Conservation (phyloP, 1,140 invertebrate species). For the Drosophila pseudoananassae region DNA sequence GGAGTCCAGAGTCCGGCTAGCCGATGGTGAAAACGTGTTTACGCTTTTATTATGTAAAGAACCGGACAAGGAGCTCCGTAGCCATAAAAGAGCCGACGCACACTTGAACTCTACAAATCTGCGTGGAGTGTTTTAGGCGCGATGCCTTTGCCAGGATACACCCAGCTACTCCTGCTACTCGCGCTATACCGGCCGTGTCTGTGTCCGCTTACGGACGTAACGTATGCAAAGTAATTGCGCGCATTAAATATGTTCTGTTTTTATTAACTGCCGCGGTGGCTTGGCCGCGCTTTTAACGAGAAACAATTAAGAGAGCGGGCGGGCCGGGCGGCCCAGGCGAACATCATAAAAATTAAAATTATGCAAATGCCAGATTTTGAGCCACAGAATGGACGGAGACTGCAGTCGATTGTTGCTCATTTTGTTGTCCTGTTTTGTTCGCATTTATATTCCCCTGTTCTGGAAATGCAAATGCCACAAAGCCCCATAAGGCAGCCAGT, state of each 20-base stretch:
- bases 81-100: constrained; percentile 39
- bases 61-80: constrained; percentile 41
- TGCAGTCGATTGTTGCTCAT: constrained; percentile 31
- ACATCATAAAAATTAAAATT: constrained; percentile 77
- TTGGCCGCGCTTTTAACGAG: constrained; percentile 49
- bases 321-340: constrained; percentile 26
- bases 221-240: constrained; percentile 79
- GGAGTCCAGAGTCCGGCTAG: constrained; percentile 30
- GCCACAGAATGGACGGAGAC: constrained; percentile 21
- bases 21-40: constrained; percentile 80
- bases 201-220: constrained; percentile 34
- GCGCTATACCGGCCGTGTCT: background rate
- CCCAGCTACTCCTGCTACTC: background rate
- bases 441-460: constrained; percentile 66
- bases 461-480: constrained; percentile 79
- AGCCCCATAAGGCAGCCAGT: constrained; percentile 76
- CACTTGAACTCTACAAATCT: constrained; percentile 52
- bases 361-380: constrained; percentile 69
- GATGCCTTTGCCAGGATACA: background rate
- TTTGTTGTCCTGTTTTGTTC: constrained; percentile 52
- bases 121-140: constrained; percentile 47
- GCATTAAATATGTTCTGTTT: constrained; percentile 74
- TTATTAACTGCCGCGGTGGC: constrained; percentile 48
- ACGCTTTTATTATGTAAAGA: constrained; percentile 81
- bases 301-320: constrained; percentile 72